phyloP scores from a whole-genome alignment of 2,797 vertebrate species.

The Xyrichtys novacula region DNA sequence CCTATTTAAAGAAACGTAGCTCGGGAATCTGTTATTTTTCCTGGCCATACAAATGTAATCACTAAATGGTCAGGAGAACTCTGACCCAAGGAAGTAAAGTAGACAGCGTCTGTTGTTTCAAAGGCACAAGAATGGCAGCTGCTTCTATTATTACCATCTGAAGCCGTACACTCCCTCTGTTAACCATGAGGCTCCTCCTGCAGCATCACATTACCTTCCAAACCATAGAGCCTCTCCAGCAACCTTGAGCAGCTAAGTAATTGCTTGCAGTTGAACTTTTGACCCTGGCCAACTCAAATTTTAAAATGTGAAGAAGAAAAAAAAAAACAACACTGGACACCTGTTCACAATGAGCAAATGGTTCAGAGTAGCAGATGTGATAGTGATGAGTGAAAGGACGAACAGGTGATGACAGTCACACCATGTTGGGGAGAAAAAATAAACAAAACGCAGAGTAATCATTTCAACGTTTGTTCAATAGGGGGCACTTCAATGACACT shows the following conservation, averaged over 20 bases:
- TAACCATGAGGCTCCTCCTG: constrained; percentile 55
- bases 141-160: constrained; percentile 75
- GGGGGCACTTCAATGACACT: neutral
- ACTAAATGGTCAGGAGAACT: constrained; percentile 15
- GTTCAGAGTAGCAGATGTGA: constrained; percentile 28
- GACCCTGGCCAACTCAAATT: constrained; percentile 43
- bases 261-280: constrained; percentile 66
- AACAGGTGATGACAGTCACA: constrained; percentile 17
- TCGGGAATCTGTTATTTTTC: constrained; percentile 16
- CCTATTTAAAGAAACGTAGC: constrained; percentile 30
- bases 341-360: constrained; percentile 54
- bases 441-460: neutral
- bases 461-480: neutral
- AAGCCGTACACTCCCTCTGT: constrained; percentile 64
- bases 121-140: constrained; percentile 64
- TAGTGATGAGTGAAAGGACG: constrained; percentile 13
- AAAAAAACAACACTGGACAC: constrained; percentile 63
- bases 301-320: constrained; percentile 63
- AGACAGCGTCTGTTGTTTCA: constrained; percentile 48
- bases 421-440: neutral
- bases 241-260: constrained; percentile 68
- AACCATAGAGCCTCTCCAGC: constrained; percentile 60
- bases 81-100: constrained; percentile 38
- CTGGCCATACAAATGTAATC: neutral
- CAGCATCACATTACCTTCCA: constrained; percentile 66